phyloP scores from a whole-genome alignment of 2,797 vertebrate species.

The Myoxocephalus aenaeus region DNA sequence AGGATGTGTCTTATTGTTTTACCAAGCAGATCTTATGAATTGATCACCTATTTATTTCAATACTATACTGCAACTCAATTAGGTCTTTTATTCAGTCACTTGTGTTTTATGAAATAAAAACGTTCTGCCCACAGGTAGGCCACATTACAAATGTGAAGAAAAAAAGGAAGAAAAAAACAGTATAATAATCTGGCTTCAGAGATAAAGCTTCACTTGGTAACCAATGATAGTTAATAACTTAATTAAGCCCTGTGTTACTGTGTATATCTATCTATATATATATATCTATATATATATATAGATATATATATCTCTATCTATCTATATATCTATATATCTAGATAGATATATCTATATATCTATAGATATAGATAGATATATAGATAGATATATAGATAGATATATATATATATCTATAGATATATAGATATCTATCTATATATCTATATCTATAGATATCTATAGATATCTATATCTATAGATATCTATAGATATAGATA shows the following conservation, averaged over 20 bases:
- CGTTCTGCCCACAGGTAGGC: background rate
- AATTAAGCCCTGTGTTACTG: background rate
- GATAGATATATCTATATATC: too few species aligned
- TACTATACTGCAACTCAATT: background rate
- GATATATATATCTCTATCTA: too few species aligned
- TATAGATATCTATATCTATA: too few species aligned
- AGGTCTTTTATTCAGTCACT: background rate
- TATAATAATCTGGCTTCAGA: background rate
- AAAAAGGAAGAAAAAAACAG: background rate
- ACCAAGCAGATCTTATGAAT: background rate
- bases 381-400: too few species aligned
- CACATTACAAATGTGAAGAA: background rate
- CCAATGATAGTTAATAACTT: background rate
- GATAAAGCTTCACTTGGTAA: background rate
- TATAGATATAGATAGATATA: too few species aligned
- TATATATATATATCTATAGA: too few species aligned
- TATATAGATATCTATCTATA: too few species aligned
- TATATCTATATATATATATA: too few species aligned
- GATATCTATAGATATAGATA: too few species aligned
- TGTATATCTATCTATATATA: too few species aligned
- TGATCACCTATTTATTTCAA: background rate
- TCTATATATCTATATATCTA: too few species aligned
- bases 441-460: too few species aligned
- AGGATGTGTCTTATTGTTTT: background rate
- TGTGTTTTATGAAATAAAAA: background rate